Conservation (phyloP, 35 echinoderm and acorn worm genomes). For the Eucidaris tribuloides region DNA sequence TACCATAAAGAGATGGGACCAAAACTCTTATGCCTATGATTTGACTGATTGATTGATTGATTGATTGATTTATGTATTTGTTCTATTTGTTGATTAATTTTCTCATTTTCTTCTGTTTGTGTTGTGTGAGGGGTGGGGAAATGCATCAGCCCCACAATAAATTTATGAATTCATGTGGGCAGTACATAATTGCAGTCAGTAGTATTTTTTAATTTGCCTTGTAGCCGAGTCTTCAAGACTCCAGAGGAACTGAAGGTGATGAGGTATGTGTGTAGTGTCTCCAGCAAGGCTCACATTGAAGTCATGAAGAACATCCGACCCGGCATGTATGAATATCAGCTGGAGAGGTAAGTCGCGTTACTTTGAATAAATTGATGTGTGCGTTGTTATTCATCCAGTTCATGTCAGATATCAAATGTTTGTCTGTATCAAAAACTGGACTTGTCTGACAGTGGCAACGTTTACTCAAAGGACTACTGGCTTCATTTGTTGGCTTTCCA, state of each 20-base stretch:
- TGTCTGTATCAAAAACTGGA: neutral
- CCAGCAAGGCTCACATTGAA: constrained; percentile 79
- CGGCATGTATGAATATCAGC: constrained; percentile 73
- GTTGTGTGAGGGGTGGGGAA: too few relatives aligned
- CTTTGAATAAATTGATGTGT: neutral
- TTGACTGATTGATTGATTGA: too few relatives aligned
- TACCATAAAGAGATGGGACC: too few relatives aligned
- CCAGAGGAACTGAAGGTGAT: constrained; percentile 69
- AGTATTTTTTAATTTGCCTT: neutral
- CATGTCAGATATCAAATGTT: neutral
- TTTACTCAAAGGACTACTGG: neutral
- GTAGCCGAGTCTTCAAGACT: constrained; percentile 78
- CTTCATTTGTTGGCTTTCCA: too few relatives aligned
- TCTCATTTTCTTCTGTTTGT: too few relatives aligned
- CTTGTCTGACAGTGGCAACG: neutral
- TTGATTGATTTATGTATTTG: too few relatives aligned
- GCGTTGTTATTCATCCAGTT: neutral
- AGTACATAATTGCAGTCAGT: neutral
- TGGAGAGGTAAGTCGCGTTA: constrained; percentile 55
- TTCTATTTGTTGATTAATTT: too few relatives aligned
- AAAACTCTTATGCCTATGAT: too few relatives aligned
- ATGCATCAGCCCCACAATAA: too few relatives aligned
- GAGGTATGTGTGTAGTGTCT: constrained; percentile 37
- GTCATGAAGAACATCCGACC: constrained; percentile 78
- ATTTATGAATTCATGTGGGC: too few relatives aligned